These are phyloP conservation scores for Condylura cristata DNA, from an alignment of 2,113 vertebrate species.

Conservation along the genomic window DNA sequence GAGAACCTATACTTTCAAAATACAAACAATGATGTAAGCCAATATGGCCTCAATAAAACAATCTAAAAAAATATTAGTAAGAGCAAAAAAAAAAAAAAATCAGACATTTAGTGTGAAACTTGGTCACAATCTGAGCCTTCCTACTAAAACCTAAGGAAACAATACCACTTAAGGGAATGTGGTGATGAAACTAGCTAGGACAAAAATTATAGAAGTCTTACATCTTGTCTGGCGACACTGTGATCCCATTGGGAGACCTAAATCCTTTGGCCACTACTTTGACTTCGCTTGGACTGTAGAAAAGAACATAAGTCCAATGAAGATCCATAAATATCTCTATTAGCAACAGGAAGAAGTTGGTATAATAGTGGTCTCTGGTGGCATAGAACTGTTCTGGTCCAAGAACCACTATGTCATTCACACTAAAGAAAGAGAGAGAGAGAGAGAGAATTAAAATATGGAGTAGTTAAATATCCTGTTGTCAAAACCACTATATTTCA, in stretches of 20 bases:
- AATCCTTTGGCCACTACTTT: slow-evolving; percentile 92
- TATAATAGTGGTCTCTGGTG: slow-evolving; percentile 94
- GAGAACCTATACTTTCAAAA: too few species aligned
- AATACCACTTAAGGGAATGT: background rate
- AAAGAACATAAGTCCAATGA: slow-evolving; percentile 90
- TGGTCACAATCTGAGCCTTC: background rate
- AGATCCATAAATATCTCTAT: slow-evolving; percentile 87
- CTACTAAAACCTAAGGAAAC: background rate
- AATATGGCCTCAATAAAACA: background rate
- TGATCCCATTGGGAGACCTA: slow-evolving; percentile 92
- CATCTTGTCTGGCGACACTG: slow-evolving; percentile 91
- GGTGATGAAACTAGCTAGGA: background rate
- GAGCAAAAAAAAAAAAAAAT: background rate
- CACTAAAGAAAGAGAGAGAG: slow-evolving; percentile 80
- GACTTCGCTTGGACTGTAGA: slow-evolving; percentile 92
- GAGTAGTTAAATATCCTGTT: background rate
- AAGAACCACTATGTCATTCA: slow-evolving; percentile 94
- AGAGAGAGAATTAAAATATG: background rate
- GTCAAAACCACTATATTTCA: slow-evolving; percentile 14
- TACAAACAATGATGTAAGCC: too few species aligned
- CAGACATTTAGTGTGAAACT: background rate
- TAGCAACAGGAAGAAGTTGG: slow-evolving; percentile 50
- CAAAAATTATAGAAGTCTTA: slow-evolving; percentile 75
- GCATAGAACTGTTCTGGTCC: slow-evolving; percentile 94
- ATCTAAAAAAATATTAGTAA: background rate